These are phyloP conservation scores for Ylistrum balloti DNA, from an alignment of 1,140 invertebrate species.

Conservation along the genomic window DNA sequence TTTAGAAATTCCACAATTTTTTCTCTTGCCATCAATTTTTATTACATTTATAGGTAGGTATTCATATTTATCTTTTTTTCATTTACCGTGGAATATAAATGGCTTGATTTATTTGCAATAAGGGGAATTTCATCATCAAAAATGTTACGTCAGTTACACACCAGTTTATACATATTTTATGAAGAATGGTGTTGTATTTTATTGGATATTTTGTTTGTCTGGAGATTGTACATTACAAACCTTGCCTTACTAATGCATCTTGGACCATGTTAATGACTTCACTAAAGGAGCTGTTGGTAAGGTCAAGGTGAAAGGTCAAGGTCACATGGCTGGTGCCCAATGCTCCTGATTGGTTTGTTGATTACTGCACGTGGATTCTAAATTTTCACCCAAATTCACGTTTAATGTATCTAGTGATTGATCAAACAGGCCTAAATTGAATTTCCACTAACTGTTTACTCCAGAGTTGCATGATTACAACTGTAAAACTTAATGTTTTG, in stretches of 20 bases:
- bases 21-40: too few species aligned
- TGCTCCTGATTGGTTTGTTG: conserved; percentile 37
- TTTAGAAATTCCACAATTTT: too few species aligned
- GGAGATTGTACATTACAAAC: background rate
- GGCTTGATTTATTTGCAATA: too few species aligned
- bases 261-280: conserved; percentile 33
- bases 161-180: background rate
- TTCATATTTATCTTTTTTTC: too few species aligned
- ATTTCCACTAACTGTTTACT: conserved; percentile 39
- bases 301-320: conserved; percentile 16
- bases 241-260: conserved; percentile 1
- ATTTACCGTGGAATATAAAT: too few species aligned
- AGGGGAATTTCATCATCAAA: too few species aligned
- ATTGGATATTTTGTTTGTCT: conserved; percentile 20
- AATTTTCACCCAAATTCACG: conserved; percentile 38
- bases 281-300: background rate
- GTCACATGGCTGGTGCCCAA: conserved; percentile 11
- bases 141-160: too few species aligned
- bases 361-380: conserved; percentile 38
- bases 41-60: too few species aligned
- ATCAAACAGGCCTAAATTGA: conserved; percentile 34
- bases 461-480: conserved; percentile 31
- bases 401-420: conserved; percentile 40
- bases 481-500: conserved; percentile 40
- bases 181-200: background rate